Evolutionary conservation across 53 echinoderm and acorn worm species (phyloP).

Genomic region (Arbacia lixula): DNA sequence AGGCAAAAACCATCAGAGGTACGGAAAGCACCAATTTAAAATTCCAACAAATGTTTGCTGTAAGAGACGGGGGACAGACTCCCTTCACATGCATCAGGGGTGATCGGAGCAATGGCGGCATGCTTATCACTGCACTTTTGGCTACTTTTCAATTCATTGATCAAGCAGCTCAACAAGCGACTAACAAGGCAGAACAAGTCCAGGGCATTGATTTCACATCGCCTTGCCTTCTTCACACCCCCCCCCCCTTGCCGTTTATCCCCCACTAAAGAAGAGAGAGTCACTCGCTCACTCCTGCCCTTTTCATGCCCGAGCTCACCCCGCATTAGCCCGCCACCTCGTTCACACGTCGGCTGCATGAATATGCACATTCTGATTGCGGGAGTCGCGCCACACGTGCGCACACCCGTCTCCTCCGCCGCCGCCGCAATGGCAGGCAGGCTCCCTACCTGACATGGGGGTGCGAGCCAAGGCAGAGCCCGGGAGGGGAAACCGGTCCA

Average conservation of each 20-base stretch:
- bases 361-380: conserved; percentile 9
- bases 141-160: conserved; percentile 53
- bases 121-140: conserved; percentile 43
- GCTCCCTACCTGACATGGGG: too few species aligned
- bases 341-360: conserved; percentile 19
- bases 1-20: conserved; percentile 18
- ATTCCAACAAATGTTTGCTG: conserved; percentile 37
- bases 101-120: background rate
- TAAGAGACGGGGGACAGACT: conserved; percentile 3
- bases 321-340: conserved; percentile 12
- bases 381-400: conserved; percentile 24
- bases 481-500: conserved; percentile 74
- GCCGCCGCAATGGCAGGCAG: conserved; percentile 11
- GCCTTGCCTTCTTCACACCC: background rate
- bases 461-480: too few species aligned
- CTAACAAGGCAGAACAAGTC: conserved; percentile 47
- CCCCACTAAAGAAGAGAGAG: background rate
- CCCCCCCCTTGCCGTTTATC: background rate
- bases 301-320: conserved; percentile 28
- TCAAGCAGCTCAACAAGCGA: conserved; percentile 11
- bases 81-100: background rate
- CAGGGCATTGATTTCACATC: background rate
- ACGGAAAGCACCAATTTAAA: conserved; percentile 33
- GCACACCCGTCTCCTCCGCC: background rate
- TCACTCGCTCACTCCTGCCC: conserved; percentile 27